These are phyloP conservation scores for Oceanodroma tethys DNA, from an alignment of 2,113 vertebrate genomes.

Conservation along the genomic window DNA sequence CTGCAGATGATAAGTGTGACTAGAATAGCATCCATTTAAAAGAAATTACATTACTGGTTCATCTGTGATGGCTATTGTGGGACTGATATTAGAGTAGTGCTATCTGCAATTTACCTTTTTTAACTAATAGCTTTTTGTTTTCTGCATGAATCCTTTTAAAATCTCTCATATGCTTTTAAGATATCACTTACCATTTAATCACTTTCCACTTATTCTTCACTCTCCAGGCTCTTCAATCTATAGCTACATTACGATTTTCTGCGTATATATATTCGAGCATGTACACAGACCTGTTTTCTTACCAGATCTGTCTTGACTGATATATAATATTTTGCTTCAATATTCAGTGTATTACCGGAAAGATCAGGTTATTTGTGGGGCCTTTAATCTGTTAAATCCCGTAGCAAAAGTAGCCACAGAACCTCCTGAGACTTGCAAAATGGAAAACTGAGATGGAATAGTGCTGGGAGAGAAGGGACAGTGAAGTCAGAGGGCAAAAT, in stretches of 20 bases:
- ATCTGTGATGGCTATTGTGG: conserved; percentile 44
- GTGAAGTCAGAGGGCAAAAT: not conserved
- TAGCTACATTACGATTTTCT: conserved; percentile 22
- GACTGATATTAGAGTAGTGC: conserved; percentile 40
- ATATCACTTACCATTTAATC: conserved; percentile 61
- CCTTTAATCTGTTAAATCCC: not conserved
- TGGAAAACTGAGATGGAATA: not conserved
- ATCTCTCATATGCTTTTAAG: conserved; percentile 54
- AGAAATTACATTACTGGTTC: conserved; percentile 59
- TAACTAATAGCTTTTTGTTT: conserved; percentile 64
- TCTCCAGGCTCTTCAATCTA: conserved; percentile 25
- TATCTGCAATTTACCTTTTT: conserved; percentile 57
- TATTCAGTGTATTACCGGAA: not conserved
- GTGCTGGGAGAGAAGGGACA: not conserved
- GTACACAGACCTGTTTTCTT: conserved; percentile 3
- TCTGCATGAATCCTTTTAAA: conserved; percentile 50
- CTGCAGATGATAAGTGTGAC: conserved; percentile 50
- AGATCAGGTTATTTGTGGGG: not conserved
- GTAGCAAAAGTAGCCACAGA: not conserved
- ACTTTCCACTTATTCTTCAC: conserved; percentile 50
- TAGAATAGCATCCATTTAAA: conserved; percentile 62
- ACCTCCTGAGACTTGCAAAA: not conserved
- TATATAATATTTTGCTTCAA: not conserved
- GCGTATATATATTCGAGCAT: not conserved
- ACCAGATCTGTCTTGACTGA: not conserved